phyloP scores from a whole-genome alignment of 2,888 invertebrate genomes.

The Ormyrus nitidulus region DNA sequence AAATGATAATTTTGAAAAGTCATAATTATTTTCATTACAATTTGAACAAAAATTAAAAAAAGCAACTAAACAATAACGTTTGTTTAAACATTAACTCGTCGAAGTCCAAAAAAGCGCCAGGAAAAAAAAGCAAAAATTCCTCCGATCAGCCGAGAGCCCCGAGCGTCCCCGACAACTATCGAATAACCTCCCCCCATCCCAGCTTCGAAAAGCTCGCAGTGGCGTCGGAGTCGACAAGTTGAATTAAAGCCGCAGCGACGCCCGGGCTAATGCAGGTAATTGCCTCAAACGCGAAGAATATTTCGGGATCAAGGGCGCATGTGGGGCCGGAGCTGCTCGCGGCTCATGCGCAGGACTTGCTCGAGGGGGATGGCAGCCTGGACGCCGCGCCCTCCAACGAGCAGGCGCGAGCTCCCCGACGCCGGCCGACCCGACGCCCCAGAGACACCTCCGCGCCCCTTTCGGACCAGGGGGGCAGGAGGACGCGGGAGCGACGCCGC shows the following conservation, averaged over 20 bases:
- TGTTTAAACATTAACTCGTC: no score
- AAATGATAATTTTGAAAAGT: no score
- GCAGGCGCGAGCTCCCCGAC: constrained; percentile 55
- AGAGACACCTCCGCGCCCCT: constrained; percentile 52
- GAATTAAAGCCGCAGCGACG: constrained; percentile 58
- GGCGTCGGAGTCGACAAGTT: constrained; percentile 22
- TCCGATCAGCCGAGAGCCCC: no score
- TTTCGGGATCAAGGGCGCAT: constrained; percentile 71
- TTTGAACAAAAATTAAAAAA: no score
- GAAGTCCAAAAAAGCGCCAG: no score
- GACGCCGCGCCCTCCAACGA: constrained; percentile 62
- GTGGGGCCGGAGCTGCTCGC: constrained; percentile 60
- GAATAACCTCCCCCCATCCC: no score
- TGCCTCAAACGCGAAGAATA: constrained; percentile 74
- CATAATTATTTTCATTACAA: no score
- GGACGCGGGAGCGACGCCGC: not conserved
- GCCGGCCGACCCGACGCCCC: constrained; percentile 18
- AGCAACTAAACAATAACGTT: no score
- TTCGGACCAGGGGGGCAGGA: constrained; percentile 43
- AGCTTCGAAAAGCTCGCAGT: no score
- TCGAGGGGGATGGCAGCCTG: constrained; percentile 61
- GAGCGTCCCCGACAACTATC: no score
- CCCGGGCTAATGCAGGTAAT: constrained; percentile 68
- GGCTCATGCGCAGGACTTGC: constrained; percentile 32
- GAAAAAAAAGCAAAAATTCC: no score